Conservation (phyloP, 2,797 vertebrate genomes). For the Sphenodon punctatus region DNA sequence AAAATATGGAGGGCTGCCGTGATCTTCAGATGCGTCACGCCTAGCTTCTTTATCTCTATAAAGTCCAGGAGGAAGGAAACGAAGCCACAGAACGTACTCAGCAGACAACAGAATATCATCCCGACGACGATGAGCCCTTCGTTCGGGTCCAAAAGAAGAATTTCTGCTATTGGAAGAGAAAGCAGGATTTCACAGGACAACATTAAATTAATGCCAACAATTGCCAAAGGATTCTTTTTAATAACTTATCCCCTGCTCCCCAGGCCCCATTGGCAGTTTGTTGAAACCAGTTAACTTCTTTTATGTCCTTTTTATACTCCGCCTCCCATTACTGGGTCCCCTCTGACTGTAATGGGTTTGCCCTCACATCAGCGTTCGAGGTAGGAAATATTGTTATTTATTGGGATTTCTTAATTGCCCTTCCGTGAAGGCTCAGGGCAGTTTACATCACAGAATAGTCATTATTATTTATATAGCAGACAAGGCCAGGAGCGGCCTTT, state of each 20-base stretch:
- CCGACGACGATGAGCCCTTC: conserved; percentile 45
- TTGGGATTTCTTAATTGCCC: too few relatives aligned
- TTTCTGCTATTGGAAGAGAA: not conserved
- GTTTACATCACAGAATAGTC: too few relatives aligned
- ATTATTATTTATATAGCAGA: too few relatives aligned
- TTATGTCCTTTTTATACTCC: too few relatives aligned
- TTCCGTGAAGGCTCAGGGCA: too few relatives aligned
- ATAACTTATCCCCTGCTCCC: not conserved
- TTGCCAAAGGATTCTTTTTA: not conserved
- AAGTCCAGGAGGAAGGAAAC: conserved; percentile 63
- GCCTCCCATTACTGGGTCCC: too few relatives aligned
- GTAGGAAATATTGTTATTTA: too few relatives aligned
- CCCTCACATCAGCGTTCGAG: too few relatives aligned
- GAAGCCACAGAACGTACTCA: conserved; percentile 50
- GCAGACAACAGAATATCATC: conserved; percentile 53
- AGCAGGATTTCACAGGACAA: not conserved
- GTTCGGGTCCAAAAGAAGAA: not conserved
- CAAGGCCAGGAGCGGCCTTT: too few relatives aligned
- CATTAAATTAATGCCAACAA: fast-evolving
- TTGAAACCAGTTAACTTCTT: not conserved
- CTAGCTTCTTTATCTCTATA: not conserved
- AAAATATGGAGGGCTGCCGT: not conserved
- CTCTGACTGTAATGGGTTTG: too few relatives aligned
- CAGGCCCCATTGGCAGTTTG: not conserved
- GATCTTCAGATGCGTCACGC: not conserved